Conservation (phyloP, 2,888 invertebrate species). For the Xylota segnis region DNA sequence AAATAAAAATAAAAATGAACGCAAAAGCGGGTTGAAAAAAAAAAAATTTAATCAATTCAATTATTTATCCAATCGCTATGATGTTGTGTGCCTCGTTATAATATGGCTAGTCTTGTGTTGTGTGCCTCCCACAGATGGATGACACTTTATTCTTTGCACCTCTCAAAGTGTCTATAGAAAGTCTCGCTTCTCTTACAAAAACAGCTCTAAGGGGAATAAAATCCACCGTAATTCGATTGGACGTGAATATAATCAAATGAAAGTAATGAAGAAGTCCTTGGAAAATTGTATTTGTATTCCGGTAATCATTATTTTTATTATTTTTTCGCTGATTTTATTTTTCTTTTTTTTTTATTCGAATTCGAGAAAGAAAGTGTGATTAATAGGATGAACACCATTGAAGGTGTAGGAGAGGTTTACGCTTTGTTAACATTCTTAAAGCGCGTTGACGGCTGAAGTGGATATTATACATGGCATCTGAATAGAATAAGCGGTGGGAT, state of each 20-base stretch:
- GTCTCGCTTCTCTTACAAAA: not conserved
- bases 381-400: conserved; percentile 48
- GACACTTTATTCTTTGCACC: conserved; percentile 37
- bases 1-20: not conserved
- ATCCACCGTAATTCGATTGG: conserved; percentile 48
- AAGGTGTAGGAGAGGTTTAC: conserved; percentile 40
- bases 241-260: conserved; percentile 57
- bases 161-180: not conserved
- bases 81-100: conserved; percentile 25
- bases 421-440: conserved; percentile 62
- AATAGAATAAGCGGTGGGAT: not conserved
- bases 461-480: not conserved
- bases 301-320: conserved; percentile 39
- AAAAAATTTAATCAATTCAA: conserved; percentile 33
- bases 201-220: not conserved
- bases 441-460: conserved; percentile 19
- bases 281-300: conserved; percentile 56
- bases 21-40: conserved; percentile 1
- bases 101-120: conserved; percentile 21
- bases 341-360: conserved; percentile 5
- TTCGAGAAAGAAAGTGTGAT: conserved; percentile 41
- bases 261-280: conserved; percentile 63
- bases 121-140: conserved; percentile 17
- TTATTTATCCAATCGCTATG: conserved; percentile 31
- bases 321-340: not conserved